Base-by-base conservation (phyloP, 2,797 vertebrate species). In the Hydrolagus colliei region DNA sequence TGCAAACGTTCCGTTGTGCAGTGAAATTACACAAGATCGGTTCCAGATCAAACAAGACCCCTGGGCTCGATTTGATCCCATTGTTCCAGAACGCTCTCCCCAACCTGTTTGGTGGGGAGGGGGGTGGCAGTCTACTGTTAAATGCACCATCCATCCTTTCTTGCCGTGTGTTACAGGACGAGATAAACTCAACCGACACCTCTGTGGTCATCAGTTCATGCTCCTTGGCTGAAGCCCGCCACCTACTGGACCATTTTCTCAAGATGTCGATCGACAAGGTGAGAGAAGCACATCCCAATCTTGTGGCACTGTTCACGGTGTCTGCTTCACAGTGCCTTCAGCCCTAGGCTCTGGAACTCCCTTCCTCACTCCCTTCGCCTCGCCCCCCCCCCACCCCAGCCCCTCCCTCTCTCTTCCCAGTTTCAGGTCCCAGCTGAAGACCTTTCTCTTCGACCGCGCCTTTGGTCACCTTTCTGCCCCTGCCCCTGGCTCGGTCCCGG, bases 191-290 rank as follows among this genome's bases (percentile, higher is more conserved):
- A 0, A 97, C 97, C 0, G 97, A 99, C 92, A 99, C 97, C 0
- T 98, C 97, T 0, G 98, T 97, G 89, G 97, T 99, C 89, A 99
- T 99, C 91, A 98, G 97, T 89, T 99, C 98, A 88, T 99, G 98
- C 87, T 99, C 97, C 1, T 90, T 99, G 91, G 95, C 97, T 0
- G 98, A 99, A 91, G 98, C 98, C 0, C 96, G 97, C 7, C 96
- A 97, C 87, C 94, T 99, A 87, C 93, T 99, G 90, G 97, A 98
- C 89, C 96, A 97, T 90, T 99, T 99, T 90, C 94, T 99, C 78
- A 98, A 98, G 89, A 97, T 97, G 0, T 98, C 97, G 74, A 98
- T 99, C 0, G 97, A 99, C 86, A 99, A 98, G 94, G 98, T 96
- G 59, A 35, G 86, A 67, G 10, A 27, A 0, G 0, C 0, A 41